Evolutionary conservation across 2,888 invertebrate species (phyloP), one percentile per base, ranked within the genome.

Genomic region (Pomacea canaliculata): DNA sequence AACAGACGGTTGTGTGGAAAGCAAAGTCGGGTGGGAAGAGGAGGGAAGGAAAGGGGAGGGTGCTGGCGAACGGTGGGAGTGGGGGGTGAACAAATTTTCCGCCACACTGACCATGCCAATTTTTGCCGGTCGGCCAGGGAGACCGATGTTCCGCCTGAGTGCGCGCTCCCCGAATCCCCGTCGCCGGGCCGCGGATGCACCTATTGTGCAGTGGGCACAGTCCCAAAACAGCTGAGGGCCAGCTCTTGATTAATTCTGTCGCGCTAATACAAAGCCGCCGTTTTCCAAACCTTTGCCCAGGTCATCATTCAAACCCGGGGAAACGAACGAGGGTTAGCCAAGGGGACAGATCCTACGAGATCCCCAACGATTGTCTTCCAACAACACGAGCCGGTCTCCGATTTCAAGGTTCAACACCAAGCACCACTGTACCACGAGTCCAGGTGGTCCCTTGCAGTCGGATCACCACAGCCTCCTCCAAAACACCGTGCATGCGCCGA

Each of bases 151-250:
- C 68, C 74, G 69, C 74, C 7, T 67, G 69, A 74, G 74, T 62
- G 69, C 49, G 46, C 60, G 63, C 69, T 73, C 68, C 73, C 73
- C 56, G 73, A 27, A 37, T 37, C 13, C 68, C 19, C 27, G 68
- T 68, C 68, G 48, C 51, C 51, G 59, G n/a, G 69, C 49, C 59
- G 68, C 49, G 68, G 51, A 49, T 69, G 68, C 62, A 60, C 46
- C 48, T 67, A 60, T 69, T 69, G 69, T 69, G 69, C 74, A 37
- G 62, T 48, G 69, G 62, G 67, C 69, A 37, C 68, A 62, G n/a
- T 60, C 48, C 69, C n/a, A 69, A 69, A 69, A 74, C 74, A 74
- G 74, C 74, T 74, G 74, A 74, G 74, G 74, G 74, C 74, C 74
- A 74, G 68, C 62, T 51, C 60, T 67, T 74, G 74, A 74, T 74